Percentiles rank a stretch among this genome's conserved stretches.
phyloP scores from a whole-genome alignment of 2,888 invertebrate species.

The Ypsolopha scabrella region DNA sequence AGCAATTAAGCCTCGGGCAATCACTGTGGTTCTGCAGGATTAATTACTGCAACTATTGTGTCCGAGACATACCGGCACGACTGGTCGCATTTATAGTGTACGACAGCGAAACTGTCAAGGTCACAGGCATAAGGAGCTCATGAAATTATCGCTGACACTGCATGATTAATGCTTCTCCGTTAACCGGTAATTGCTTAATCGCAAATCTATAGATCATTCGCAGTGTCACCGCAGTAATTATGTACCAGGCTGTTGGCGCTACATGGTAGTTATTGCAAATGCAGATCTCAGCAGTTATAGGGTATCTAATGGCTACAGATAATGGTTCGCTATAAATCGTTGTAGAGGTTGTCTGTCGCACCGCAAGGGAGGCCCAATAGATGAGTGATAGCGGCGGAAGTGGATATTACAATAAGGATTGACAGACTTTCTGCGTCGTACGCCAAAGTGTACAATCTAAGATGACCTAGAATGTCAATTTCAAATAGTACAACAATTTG shows the following conservation, averaged over 20 bases:
- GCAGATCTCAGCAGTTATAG: slow-evolving; percentile 25
- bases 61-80: slow-evolving; percentile 4
- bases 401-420: slow-evolving; percentile 39
- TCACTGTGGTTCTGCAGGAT: slow-evolving; percentile 6
- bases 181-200: slow-evolving; percentile 27
- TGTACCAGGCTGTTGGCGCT: slow-evolving; percentile 7
- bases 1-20: slow-evolving; percentile 14
- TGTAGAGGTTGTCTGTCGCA: slow-evolving; percentile 27
- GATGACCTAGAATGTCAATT: slow-evolving; percentile 14
- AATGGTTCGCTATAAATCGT: slow-evolving; percentile 44
- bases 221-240: slow-evolving; percentile 18
- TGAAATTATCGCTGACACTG: slow-evolving; percentile 22
- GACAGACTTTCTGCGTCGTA: neutral
- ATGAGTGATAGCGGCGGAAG: slow-evolving; percentile 39
- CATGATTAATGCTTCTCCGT: slow-evolving; percentile 28
- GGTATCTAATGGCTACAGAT: slow-evolving; percentile 31
- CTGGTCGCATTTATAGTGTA: slow-evolving; percentile 16
- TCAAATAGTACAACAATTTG: slow-evolving; percentile 16
- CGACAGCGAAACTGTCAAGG: slow-evolving; percentile 19
- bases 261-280: neutral
- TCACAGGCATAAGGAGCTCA: slow-evolving; percentile 16
- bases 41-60: slow-evolving; percentile 16
- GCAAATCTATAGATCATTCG: slow-evolving; percentile 22
- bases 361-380: slow-evolving; percentile 17
- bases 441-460: neutral